These are phyloP conservation scores for Oryzias sinensis DNA, from an alignment of 2,797 vertebrate species.

Conservation along the genomic window DNA sequence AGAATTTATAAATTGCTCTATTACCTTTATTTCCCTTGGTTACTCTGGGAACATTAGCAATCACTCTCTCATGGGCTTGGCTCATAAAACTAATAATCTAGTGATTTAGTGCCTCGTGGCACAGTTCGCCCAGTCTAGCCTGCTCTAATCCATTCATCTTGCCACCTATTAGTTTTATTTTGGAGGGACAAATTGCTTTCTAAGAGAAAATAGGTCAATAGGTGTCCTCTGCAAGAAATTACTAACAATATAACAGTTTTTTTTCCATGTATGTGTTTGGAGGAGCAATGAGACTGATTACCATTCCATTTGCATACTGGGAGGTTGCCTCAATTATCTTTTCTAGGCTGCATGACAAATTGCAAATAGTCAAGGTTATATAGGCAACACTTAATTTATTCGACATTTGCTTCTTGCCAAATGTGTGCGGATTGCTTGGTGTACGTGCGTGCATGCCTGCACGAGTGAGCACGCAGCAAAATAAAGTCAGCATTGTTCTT, in stretches of 20 bases:
- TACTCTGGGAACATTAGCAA: slow-evolving; percentile 85
- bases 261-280: slow-evolving; percentile 53
- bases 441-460: neutral
- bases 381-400: slow-evolving; percentile 66
- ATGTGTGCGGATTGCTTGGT: slow-evolving; percentile 22
- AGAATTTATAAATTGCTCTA: slow-evolving; percentile 88
- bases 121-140: slow-evolving; percentile 71
- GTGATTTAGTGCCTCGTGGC: slow-evolving; percentile 84
- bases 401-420: slow-evolving; percentile 47
- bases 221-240: slow-evolving; percentile 79
- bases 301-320: slow-evolving; percentile 75
- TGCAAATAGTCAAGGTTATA: slow-evolving; percentile 74
- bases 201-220: slow-evolving; percentile 82
- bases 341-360: slow-evolving; percentile 74
- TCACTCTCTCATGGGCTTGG: slow-evolving; percentile 83
- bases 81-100: slow-evolving; percentile 86
- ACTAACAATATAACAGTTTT: slow-evolving; percentile 75
- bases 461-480: slow-evolving; percentile 24
- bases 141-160: slow-evolving; percentile 82
- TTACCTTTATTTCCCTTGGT: slow-evolving; percentile 86
- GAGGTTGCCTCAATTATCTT: slow-evolving; percentile 78
- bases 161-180: slow-evolving; percentile 85
- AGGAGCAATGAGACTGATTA: slow-evolving; percentile 66
- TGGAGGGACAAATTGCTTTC: slow-evolving; percentile 82
- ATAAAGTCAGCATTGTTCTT: slow-evolving; percentile 52